These are phyloP conservation scores for Amiota minor DNA, from an alignment of 2,888 invertebrate genomes.

Conservation along the genomic window DNA sequence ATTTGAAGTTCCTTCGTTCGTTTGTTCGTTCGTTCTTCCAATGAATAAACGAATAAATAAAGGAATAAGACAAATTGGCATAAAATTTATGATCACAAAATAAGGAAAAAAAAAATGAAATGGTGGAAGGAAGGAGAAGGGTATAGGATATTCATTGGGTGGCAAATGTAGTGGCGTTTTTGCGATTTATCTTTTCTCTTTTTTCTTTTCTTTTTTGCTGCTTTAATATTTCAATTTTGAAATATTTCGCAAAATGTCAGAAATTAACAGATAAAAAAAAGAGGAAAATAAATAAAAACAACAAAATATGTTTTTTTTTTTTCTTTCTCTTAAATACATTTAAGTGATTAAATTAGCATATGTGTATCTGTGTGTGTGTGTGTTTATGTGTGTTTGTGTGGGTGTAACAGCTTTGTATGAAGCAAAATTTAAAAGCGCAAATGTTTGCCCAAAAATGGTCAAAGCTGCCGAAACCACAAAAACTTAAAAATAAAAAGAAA, in stretches of 20 bases:
- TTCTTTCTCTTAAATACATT: constrained; percentile 14
- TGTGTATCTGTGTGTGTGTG: not conserved
- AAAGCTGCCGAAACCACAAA: not conserved
- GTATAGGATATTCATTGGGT: constrained; percentile 22
- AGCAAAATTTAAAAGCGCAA: not conserved
- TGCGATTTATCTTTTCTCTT: too few species aligned
- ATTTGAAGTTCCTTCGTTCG: not conserved
- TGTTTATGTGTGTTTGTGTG: constrained; percentile 12
- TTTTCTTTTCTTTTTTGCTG: not conserved
- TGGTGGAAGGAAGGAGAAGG: too few species aligned
- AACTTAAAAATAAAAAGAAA: not conserved
- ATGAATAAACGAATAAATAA: not conserved
- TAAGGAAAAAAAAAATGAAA: not conserved
- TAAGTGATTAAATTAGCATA: constrained; percentile 27
- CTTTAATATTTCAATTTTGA: constrained; percentile 8
- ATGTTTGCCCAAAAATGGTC: constrained; percentile 28
- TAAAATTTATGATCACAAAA: constrained; percentile 11
- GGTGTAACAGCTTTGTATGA: not conserved
- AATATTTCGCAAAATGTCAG: constrained; percentile 8
- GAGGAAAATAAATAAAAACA: not conserved
- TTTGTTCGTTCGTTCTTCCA: constrained; percentile 27
- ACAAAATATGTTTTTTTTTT: not conserved
- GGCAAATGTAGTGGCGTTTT: not conserved
- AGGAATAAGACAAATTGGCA: not conserved
- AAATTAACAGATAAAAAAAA: not conserved